Evolutionary conservation across 1,140 invertebrate genomes (phyloP).

Genomic region (Diuraphis noxia): DNA sequence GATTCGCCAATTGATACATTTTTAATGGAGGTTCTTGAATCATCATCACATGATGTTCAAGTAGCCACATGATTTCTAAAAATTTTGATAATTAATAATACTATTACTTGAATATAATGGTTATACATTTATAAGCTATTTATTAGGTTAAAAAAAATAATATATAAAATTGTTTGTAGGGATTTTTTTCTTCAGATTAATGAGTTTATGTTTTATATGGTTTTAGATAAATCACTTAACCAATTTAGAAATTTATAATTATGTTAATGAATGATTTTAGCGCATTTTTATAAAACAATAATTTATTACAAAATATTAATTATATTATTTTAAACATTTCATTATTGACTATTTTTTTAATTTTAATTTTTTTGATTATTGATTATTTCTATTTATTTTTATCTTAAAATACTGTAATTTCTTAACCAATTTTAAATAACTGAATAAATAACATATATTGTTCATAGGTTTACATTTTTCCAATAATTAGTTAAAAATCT

Average conservation of each 20-base stretch:
- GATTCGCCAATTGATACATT: constrained; percentile 75
- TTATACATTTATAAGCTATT: not conserved
- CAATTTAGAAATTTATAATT: not conserved
- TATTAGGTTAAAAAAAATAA: not conserved
- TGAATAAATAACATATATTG: not conserved
- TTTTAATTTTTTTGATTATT: no score
- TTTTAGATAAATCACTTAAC: not conserved
- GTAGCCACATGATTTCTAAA: constrained; percentile 59
- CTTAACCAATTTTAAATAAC: not conserved
- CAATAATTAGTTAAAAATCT: not conserved
- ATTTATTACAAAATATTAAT: not conserved
- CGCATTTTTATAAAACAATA: not conserved
- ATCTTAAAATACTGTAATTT: not conserved
- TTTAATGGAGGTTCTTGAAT: constrained; percentile 73
- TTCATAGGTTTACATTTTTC: not conserved
- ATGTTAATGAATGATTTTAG: not conserved
- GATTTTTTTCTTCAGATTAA: not conserved
- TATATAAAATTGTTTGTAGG: not conserved
- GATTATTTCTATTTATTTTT: no score
- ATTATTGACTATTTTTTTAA: no score
- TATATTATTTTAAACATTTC: not conserved
- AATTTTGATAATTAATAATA: not conserved
- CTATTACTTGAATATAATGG: not conserved
- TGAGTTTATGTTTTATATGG: not conserved
- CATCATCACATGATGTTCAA: constrained; percentile 59